Evolutionary conservation across 2,797 vertebrate genomes (phyloP).

Genomic region (Mormyrops boulengeri): DNA sequence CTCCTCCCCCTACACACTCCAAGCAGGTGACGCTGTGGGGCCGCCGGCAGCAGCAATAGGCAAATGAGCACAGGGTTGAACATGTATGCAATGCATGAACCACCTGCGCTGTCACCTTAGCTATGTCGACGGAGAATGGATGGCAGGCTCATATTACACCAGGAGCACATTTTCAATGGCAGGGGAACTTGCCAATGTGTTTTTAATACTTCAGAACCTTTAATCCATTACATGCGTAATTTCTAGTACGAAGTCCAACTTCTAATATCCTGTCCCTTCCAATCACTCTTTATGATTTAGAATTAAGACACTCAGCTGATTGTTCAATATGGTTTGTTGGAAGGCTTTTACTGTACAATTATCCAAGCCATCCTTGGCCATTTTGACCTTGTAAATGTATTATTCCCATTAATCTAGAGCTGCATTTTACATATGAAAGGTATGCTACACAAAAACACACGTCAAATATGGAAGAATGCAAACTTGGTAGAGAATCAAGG

Average conservation of each 20-base stretch:
- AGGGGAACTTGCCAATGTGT: background rate
- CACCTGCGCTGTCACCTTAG: background rate
- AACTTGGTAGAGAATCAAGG: background rate
- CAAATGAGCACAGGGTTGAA: background rate
- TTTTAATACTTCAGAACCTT: background rate
- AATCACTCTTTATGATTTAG: background rate
- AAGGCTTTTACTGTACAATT: background rate
- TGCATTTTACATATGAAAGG: background rate
- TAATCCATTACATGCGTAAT: background rate
- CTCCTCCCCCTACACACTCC: background rate
- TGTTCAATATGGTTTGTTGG: background rate
- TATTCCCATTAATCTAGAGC: background rate
- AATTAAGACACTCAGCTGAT: background rate
- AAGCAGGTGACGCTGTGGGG: background rate
- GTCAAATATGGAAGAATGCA: background rate
- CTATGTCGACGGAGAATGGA: background rate
- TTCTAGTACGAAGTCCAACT: background rate
- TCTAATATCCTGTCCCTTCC: background rate
- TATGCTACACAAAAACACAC: background rate
- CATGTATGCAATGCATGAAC: background rate
- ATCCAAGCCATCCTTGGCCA: background rate
- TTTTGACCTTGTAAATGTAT: background rate
- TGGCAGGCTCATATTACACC: background rate
- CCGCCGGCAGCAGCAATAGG: background rate
- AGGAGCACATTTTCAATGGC: background rate